Evolutionary conservation across 2,113 vertebrate genomes (phyloP).

Genomic region (Salminus brasiliensis): DNA sequence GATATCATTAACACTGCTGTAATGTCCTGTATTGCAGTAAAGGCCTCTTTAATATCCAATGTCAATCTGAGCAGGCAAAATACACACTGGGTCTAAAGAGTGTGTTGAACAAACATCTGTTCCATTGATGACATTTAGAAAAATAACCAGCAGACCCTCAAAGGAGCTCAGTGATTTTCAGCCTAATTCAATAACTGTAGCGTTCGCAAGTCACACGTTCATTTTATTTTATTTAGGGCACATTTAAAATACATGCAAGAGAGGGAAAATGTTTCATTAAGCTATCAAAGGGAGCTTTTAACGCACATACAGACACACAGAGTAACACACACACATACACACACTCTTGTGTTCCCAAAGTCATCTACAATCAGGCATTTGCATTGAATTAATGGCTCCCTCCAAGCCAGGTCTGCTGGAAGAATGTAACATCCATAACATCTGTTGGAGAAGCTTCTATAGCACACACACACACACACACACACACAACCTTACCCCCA

Average conservation of each 20-base stretch:
- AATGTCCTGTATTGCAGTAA: no score
- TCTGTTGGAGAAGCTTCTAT: slow-evolving; percentile 24
- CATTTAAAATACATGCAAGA: neutral
- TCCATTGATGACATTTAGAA: neutral
- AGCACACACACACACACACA: slow-evolving; percentile 54
- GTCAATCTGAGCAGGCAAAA: neutral
- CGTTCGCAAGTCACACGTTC: neutral
- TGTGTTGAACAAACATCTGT: neutral
- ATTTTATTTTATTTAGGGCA: neutral
- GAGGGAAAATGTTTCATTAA: neutral
- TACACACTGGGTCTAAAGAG: neutral
- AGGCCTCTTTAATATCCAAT: no score
- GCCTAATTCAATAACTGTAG: neutral
- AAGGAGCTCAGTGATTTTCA: neutral
- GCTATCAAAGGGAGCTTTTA: slow-evolving; percentile 44
- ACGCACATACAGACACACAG: slow-evolving; percentile 33
- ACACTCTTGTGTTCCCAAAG: slow-evolving; percentile 72
- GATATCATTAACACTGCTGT: no score
- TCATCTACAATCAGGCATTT: slow-evolving; percentile 82
- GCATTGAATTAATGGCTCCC: slow-evolving; percentile 80
- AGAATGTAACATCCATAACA: slow-evolving; percentile 59
- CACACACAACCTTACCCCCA: slow-evolving; percentile 28
- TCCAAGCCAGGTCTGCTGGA: slow-evolving; percentile 73
- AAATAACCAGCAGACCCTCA: neutral
- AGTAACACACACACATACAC: slow-evolving; percentile 44